Evolutionary conservation across 2,888 invertebrate species (phyloP).

Genomic region (Camptogramma bilineatum): DNA sequence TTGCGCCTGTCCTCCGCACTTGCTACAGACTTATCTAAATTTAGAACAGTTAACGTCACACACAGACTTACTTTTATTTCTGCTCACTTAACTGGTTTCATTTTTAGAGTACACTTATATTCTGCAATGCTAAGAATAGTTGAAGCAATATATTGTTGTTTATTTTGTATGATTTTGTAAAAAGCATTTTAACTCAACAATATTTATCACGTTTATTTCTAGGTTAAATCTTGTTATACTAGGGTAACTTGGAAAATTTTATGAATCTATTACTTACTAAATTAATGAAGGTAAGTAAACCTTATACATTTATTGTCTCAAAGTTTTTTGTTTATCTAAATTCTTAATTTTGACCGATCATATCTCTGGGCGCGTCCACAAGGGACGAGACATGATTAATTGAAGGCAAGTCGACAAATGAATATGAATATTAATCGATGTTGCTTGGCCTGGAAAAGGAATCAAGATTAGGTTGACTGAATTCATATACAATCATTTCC

Average conservation of each 20-base stretch:
- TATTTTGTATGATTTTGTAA: too few relatives aligned
- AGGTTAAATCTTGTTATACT: not conserved
- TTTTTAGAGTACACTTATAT: conserved; percentile 37
- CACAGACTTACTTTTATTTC: conserved; percentile 48
- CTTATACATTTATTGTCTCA: not conserved
- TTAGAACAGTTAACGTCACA: conserved; percentile 59
- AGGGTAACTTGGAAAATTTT: not conserved
- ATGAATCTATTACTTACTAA: not conserved
- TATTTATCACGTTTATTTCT: too few relatives aligned
- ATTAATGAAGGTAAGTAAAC: not conserved
- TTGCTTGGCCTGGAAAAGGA: conserved; percentile 27
- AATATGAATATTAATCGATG: conserved; percentile 37
- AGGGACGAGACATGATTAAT: conserved; percentile 39
- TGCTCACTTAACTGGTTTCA: conserved; percentile 39
- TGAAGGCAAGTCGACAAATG: conserved; percentile 37
- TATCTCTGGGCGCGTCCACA: conserved; percentile 34
- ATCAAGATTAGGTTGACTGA: conserved; percentile 35
- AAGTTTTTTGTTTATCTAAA: conserved; percentile 14
- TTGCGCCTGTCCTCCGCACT: conserved; percentile 54
- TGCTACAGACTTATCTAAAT: conserved; percentile 60
- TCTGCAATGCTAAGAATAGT: conserved; percentile 16
- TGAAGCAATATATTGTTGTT: not conserved
- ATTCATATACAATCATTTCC: conserved; percentile 21
- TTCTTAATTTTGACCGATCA: conserved; percentile 37
- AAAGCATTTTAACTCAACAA: too few relatives aligned